These are phyloP conservation scores for Leptodirus hochenwartii DNA, from an alignment of 2,888 invertebrate species.

Conservation along the genomic window DNA sequence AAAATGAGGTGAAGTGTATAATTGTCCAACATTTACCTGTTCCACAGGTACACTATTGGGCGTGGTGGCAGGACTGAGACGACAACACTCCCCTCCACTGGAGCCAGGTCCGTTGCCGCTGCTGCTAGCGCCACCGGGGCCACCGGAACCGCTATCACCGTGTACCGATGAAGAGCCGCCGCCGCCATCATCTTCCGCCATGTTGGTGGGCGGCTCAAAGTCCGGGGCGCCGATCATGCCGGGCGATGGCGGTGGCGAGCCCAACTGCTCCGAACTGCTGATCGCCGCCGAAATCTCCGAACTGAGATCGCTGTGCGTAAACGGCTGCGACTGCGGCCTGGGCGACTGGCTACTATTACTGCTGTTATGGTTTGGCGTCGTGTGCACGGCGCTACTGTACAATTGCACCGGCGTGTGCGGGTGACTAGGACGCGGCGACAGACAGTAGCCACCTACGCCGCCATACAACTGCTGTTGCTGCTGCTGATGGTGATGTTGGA, in stretches of 20 bases:
- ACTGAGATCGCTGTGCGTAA: slow-evolving; percentile 54
- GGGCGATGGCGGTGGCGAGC: slow-evolving; percentile 53
- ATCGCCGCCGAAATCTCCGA: slow-evolving; percentile 65
- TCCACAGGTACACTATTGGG: too few relatives aligned
- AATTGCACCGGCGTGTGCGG: slow-evolving; percentile 19
- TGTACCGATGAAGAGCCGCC: slow-evolving; percentile 32
- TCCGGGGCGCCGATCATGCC: slow-evolving; percentile 46
- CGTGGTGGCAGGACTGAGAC: too few relatives aligned
- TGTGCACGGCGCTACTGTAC: slow-evolving; percentile 19
- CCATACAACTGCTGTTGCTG: slow-evolving; percentile 21
- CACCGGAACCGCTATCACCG: too few relatives aligned
- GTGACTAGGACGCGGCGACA: slow-evolving; percentile 20
- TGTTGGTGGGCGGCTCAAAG: slow-evolving; percentile 51
- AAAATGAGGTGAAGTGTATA: too few relatives aligned
- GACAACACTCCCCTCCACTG: too few relatives aligned
- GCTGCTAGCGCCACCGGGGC: too few relatives aligned
- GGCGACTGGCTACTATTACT: slow-evolving; percentile 22
- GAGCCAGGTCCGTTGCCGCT: too few relatives aligned
- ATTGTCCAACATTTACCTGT: too few relatives aligned
- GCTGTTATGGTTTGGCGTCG: too few relatives aligned
- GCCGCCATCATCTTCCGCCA: slow-evolving; percentile 26
- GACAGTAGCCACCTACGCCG: too few relatives aligned
- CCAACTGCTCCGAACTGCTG: slow-evolving; percentile 44
- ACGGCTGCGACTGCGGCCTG: slow-evolving; percentile 32
- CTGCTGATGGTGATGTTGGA: slow-evolving; percentile 24